phyloP scores from a whole-genome alignment of 2,888 invertebrate genomes.

The Heliconius cydno region DNA sequence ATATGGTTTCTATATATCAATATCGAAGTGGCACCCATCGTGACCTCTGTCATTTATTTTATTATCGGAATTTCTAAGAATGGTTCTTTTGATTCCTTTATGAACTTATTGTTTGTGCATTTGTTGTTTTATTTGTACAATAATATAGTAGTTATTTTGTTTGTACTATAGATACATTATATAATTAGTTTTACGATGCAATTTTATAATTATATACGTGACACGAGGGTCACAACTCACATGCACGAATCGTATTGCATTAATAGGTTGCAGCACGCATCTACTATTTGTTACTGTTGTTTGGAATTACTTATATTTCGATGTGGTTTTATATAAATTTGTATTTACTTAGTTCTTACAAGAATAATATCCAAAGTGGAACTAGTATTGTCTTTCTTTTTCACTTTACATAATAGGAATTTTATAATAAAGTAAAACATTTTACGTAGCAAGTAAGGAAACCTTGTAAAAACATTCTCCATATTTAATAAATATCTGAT shows the following conservation, averaged over 20 bases:
- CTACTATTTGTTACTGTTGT: constrained; percentile 16
- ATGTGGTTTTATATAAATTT: not conserved
- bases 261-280: constrained; percentile 21
- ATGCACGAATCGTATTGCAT: constrained; percentile 23
- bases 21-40: constrained; percentile 39
- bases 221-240: constrained; percentile 7
- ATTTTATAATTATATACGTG: constrained; percentile 20
- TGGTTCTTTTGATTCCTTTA: constrained; percentile 36
- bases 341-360: too few relatives aligned
- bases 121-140: constrained; percentile 6
- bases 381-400: not conserved
- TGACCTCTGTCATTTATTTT: constrained; percentile 44
- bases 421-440: not conserved
- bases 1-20: constrained; percentile 27
- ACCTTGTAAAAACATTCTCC: too few relatives aligned
- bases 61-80: constrained; percentile 41
- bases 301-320: not conserved
- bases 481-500: too few relatives aligned
- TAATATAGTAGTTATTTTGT: constrained; percentile 12
- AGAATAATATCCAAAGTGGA: too few relatives aligned
- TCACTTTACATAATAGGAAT: not conserved
- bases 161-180: constrained; percentile 14
- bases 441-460: not conserved
- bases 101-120: constrained; percentile 26
- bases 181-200: constrained; percentile 20